A percentile compares a stretch with the other conserved stretches of the same genome.
Conservation (phyloP, 35 echinoderm and acorn worm genomes). For the Strongylocentrotus purpuratus region DNA sequence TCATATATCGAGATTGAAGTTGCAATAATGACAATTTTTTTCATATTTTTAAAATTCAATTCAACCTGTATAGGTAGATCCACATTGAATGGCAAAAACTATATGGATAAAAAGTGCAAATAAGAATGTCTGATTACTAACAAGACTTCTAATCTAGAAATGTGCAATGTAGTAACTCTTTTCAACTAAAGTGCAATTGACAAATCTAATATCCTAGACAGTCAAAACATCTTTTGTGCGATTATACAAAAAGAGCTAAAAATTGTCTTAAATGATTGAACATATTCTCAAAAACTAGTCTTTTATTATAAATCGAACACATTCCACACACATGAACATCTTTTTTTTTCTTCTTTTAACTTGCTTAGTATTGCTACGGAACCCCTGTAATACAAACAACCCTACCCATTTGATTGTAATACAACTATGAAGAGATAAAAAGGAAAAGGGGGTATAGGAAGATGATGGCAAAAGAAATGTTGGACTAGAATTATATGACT, state of each 20-base stretch:
- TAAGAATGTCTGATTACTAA: not conserved
- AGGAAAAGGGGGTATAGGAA: not conserved
- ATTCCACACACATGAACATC: not conserved
- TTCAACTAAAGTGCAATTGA: not conserved
- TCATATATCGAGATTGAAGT: conserved; percentile 28
- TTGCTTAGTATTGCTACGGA: not conserved
- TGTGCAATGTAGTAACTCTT: not conserved
- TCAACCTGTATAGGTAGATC: not conserved
- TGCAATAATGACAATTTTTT: conserved; percentile 32
- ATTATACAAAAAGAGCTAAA: conserved; percentile 14
- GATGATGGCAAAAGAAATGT: not conserved
- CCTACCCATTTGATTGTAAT: not conserved
- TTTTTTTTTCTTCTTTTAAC: not conserved
- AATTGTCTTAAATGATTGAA: not conserved
- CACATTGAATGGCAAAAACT: conserved; percentile 6
- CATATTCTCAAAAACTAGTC: conserved; percentile 18
- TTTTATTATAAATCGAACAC: conserved; percentile 13
- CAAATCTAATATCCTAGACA: conserved; percentile 10
- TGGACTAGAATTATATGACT: not conserved
- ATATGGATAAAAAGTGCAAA: conserved; percentile 5
- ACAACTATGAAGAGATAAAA: not conserved
- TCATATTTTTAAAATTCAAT: not conserved
- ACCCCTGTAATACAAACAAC: conserved; percentile 2
- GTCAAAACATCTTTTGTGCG: conserved; percentile 9
- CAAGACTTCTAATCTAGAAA: not conserved